A percentile compares a stretch with the other conserved stretches of the same genome.
These are phyloP conservation scores for Chrysolina oricalcia DNA, from an alignment of 2,888 invertebrate species.

Conservation along the genomic window DNA sequence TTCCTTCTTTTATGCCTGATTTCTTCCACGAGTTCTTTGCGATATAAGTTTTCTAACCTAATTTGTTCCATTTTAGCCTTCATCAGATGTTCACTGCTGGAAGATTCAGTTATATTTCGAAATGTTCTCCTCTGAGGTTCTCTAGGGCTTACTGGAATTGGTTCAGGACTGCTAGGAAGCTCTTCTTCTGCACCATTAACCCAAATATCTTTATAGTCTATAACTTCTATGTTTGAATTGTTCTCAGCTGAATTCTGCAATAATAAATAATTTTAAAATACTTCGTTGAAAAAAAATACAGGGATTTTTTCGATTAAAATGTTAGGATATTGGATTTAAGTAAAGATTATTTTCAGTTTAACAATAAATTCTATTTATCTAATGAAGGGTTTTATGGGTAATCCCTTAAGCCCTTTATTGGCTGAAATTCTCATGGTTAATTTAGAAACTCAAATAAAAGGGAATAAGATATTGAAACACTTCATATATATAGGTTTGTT, in stretches of 20 bases:
- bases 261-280: no score
- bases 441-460: no score
- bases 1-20: background rate
- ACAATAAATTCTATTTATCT: no score
- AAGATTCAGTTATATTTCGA: background rate
- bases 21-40: background rate
- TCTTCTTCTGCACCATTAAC: background rate
- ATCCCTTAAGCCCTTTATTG: no score
- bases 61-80: background rate
- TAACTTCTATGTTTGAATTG: background rate
- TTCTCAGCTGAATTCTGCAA: background rate
- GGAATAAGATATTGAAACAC: no score
- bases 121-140: background rate
- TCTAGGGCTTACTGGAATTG: background rate
- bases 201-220: background rate
- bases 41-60: background rate
- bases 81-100: background rate
- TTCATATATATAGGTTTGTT: no score
- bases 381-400: no score
- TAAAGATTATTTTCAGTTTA: no score
- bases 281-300: no score
- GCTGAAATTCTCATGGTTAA: no score
- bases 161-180: background rate
- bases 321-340: no score
- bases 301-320: no score